These are phyloP conservation scores for Bilobella aurantiaca DNA, from an alignment of 1,140 invertebrate genomes.

Conservation along the genomic window DNA sequence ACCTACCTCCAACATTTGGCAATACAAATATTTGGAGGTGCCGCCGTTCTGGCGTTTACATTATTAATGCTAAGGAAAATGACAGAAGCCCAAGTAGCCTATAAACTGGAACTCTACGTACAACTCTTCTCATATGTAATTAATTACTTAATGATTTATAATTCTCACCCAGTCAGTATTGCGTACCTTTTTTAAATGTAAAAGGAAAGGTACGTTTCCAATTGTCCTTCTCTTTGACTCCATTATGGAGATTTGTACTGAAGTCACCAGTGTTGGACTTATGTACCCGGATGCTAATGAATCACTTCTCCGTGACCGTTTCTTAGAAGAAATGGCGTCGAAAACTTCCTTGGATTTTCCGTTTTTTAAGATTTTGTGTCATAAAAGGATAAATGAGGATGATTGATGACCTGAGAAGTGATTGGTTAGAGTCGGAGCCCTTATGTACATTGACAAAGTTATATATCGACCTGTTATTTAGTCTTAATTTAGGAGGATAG, in stretches of 20 bases:
- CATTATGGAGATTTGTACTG: not conserved
- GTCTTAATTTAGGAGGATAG: not conserved
- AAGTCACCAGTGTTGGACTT: too few relatives aligned
- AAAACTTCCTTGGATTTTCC: too few relatives aligned
- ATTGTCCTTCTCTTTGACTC: not conserved
- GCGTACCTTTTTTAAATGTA: constrained; percentile 7
- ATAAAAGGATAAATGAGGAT: too few relatives aligned
- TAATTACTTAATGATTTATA: not conserved
- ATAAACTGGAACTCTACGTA: not conserved
- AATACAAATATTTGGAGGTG: not conserved
- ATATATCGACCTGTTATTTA: constrained; percentile 8
- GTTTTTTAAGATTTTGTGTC: too few relatives aligned
- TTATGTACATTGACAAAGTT: not conserved
- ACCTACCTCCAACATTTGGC: not conserved
- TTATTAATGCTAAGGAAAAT: not conserved
- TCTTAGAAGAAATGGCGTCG: too few relatives aligned
- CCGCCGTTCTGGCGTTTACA: not conserved
- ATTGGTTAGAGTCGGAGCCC: too few relatives aligned
- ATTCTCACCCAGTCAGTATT: constrained; percentile 11
- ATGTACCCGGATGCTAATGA: too few relatives aligned
- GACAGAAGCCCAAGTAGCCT: constrained; percentile 1
- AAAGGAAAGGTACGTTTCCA: not conserved
- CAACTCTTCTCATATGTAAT: not conserved
- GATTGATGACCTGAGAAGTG: too few relatives aligned
- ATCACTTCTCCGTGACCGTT: too few relatives aligned